Conservation (phyloP, 35 echinoderm and acorn worm genomes). For the Eucidaris tribuloides region DNA sequence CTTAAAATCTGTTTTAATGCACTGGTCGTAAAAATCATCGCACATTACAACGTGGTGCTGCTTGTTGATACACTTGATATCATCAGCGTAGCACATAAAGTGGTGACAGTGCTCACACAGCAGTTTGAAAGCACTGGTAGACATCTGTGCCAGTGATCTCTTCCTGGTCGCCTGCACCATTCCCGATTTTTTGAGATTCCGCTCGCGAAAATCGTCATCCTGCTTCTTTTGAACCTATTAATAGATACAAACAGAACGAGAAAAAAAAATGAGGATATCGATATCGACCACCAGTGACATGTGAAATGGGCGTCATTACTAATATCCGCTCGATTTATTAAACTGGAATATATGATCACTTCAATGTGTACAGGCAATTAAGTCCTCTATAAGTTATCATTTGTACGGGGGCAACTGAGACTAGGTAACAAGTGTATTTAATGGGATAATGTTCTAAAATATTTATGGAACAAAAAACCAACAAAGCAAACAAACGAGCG, state of each 20-base stretch:
- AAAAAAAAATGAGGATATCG: neutral
- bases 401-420: too few relatives aligned
- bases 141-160: neutral
- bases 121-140: neutral
- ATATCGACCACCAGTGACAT: neutral
- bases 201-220: conserved; percentile 12
- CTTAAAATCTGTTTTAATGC: too few relatives aligned
- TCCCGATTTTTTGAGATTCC: neutral
- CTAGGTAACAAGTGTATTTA: too few relatives aligned
- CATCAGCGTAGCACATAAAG: conserved; percentile 16
- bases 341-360: too few relatives aligned
- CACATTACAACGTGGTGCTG: conserved; percentile 26
- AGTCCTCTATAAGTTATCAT: too few relatives aligned
- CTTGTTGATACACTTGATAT: conserved; percentile 30
- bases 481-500: too few relatives aligned
- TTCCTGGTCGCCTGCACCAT: neutral
- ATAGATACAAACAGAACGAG: neutral
- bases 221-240: conserved; percentile 20
- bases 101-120: conserved; percentile 29
- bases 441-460: too few relatives aligned
- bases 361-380: too few relatives aligned
- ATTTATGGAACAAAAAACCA: too few relatives aligned
- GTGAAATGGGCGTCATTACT: neutral
- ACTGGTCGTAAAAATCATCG: neutral
- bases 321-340: too few relatives aligned